Evolutionary conservation across 2,797 vertebrate species (phyloP).

Genomic region (Chaenodraco wilsoni): DNA sequence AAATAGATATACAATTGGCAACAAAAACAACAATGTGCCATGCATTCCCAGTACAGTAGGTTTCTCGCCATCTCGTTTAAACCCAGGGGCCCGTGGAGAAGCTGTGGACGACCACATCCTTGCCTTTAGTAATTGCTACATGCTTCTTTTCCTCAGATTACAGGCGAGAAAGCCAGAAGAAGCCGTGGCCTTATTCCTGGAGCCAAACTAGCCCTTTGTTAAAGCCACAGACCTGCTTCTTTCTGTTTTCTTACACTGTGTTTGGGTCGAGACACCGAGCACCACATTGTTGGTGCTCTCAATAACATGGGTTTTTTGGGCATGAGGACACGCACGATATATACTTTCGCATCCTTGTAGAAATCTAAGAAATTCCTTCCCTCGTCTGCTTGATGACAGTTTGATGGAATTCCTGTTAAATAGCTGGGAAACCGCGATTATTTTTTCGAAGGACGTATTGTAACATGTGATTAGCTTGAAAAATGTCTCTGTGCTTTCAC

Average conservation of each 20-base stretch:
- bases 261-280: constrained; percentile 74
- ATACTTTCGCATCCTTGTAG: constrained; percentile 70
- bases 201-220: constrained; percentile 80
- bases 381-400: constrained; percentile 64
- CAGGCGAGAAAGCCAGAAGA: constrained; percentile 78
- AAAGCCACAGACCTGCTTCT: constrained; percentile 81
- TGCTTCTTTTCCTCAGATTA: constrained; percentile 83
- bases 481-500: constrained; percentile 50
- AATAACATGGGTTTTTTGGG: constrained; percentile 67
- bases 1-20: constrained; percentile 21
- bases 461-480: constrained; percentile 70
- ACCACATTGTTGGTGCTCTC: constrained; percentile 73
- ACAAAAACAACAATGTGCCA: constrained; percentile 26
- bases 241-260: constrained; percentile 79
- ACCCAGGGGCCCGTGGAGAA: constrained; percentile 64
- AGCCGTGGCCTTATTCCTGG: constrained; percentile 81
- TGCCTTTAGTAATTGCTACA: constrained; percentile 83
- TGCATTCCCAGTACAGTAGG: constrained; percentile 42
- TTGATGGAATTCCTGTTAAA: constrained; percentile 70
- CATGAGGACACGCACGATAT: constrained; percentile 58
- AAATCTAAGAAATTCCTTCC: constrained; percentile 67
- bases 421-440: constrained; percentile 57
- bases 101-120: constrained; percentile 80
- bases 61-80: constrained; percentile 54
- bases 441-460: constrained; percentile 48